phyloP scores from a whole-genome alignment of 2,888 invertebrate species.

The Eilema griseolum region DNA sequence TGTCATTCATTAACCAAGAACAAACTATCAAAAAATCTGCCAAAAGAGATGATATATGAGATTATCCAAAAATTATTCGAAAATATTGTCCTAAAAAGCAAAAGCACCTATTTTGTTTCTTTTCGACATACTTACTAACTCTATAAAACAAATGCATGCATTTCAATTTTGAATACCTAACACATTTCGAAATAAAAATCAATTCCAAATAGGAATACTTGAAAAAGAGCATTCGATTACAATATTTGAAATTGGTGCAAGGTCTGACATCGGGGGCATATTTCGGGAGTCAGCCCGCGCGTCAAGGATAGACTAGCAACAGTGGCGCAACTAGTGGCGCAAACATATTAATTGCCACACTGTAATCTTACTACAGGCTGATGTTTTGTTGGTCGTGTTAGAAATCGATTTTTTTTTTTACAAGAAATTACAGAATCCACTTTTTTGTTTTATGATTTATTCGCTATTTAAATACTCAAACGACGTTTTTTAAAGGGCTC shows the following conservation, averaged over 20 bases:
- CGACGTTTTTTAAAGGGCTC: no score
- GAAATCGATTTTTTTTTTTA: background rate
- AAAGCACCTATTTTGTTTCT: background rate
- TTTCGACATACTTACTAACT: background rate
- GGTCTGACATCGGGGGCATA: constrained; percentile 41
- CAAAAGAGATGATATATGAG: no score
- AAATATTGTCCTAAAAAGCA: no score
- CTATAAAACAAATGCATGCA: background rate
- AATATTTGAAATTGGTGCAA: constrained; percentile 38
- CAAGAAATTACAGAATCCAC: background rate
- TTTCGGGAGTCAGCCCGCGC: constrained; percentile 54
- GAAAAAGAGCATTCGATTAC: background rate
- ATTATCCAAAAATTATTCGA: no score
- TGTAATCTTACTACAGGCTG: constrained; percentile 57
- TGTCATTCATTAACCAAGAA: background rate
- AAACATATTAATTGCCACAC: constrained; percentile 70
- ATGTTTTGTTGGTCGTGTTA: constrained; percentile 21
- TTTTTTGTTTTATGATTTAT: background rate
- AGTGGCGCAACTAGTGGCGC: constrained; percentile 58
- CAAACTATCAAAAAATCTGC: background rate
- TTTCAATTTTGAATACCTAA: background rate
- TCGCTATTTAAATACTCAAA: background rate
- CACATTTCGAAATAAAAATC: background rate
- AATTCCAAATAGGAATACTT: background rate
- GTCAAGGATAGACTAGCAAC: constrained; percentile 64